Evolutionary conservation across 1,140 invertebrate species (phyloP).

Genomic region (Cydia fagiglandana): DNA sequence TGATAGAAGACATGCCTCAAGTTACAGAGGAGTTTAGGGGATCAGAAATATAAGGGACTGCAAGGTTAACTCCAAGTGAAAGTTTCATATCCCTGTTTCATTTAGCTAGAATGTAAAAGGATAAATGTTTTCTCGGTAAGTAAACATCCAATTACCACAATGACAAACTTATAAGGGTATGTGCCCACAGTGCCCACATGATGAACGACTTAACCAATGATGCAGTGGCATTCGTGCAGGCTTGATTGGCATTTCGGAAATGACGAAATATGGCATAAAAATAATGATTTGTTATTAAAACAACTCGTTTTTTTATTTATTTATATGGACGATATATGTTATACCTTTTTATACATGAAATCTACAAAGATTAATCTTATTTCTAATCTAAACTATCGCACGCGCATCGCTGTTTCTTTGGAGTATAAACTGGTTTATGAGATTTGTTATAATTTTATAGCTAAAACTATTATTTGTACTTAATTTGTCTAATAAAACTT

Average conservation of each 20-base stretch:
- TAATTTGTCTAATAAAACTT: not conserved
- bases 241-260: no score
- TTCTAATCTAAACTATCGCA: not conserved
- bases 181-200: no score
- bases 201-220: no score
- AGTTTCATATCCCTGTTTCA: not conserved
- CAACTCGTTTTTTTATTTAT: no score
- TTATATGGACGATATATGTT: no score
- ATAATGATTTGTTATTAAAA: no score
- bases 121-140: not conserved
- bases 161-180: not conserved
- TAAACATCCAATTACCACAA: not conserved
- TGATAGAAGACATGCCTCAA: not conserved
- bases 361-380: not conserved
- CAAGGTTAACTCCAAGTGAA: not conserved
- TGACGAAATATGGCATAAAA: no score
- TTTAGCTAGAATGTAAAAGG: not conserved
- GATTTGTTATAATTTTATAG: not conserved
- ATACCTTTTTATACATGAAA: no score
- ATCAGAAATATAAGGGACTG: not conserved
- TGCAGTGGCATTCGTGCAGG: no score
- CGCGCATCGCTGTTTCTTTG: not conserved
- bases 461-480: not conserved
- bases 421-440: not conserved
- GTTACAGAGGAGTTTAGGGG: not conserved